Percentiles rank a stretch among this genome's conserved stretches.
phyloP scores from a whole-genome alignment of 2,113 vertebrate species.

The Oreochromis spilurus region DNA sequence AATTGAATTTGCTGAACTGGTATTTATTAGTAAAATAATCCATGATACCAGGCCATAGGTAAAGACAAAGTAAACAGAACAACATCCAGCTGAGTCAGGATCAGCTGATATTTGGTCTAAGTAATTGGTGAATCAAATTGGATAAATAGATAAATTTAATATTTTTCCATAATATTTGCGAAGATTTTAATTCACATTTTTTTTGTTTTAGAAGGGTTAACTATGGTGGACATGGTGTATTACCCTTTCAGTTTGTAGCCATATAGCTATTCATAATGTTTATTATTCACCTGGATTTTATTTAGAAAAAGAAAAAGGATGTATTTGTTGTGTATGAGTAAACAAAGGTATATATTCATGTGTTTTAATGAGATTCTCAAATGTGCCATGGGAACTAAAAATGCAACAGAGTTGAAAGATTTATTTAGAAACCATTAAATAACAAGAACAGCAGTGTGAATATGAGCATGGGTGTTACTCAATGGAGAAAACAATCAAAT shows the following conservation, averaged over 20 bases:
- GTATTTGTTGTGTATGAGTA: background rate
- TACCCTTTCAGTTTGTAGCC: background rate
- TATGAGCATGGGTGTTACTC: background rate
- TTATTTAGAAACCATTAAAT: background rate
- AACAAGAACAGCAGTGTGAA: background rate
- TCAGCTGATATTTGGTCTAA: background rate
- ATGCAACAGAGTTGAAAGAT: background rate
- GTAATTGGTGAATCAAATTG: background rate
- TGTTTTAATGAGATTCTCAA: background rate
- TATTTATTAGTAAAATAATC: background rate
- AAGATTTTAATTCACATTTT: background rate
- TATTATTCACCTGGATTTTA: background rate
- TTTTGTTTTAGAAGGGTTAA: background rate
- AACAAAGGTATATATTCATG: background rate
- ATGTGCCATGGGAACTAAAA: background rate
- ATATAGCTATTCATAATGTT: background rate
- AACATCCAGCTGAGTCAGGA: background rate
- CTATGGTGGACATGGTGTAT: background rate
- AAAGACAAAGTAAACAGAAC: background rate
- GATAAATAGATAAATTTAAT: background rate
- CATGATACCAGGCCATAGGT: background rate
- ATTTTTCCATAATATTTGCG: background rate
- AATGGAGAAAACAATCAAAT: background rate
- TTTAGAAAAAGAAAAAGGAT: background rate
- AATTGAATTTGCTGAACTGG: background rate